Base-by-base conservation (phyloP, 2,888 invertebrate species). In the Pollenia amentaria region DNA sequence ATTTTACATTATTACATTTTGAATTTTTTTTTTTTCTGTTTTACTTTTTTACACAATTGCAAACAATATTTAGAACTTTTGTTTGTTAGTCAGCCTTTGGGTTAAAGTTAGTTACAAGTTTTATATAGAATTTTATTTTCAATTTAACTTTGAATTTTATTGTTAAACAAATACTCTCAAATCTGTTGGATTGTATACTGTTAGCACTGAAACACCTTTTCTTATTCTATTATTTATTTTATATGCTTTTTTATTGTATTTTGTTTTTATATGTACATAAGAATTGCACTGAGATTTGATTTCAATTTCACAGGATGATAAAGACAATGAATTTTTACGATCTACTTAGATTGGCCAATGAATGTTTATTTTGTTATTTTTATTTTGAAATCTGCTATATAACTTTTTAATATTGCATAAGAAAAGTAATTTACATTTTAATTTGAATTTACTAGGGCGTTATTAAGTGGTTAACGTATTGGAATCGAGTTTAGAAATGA, bases 111-210 rank as follows among this genome's bases (percentile, higher is more conserved):
- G 72, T 77, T 65, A 72, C 67, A 87, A 87, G 77, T 83, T 87
- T 87, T 81, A 67, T 60, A 81, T 81, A 67, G 76, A 84, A 84
- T 84, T 87, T 87, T 84, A 81, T 87, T 87, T 87, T 77, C 87
- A 87, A 84, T 87, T 87, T 87, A 87, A 87, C 87, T 87, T 87
- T 87, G 84, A 73, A 80, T 87, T 84, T 80, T 73, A 67, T 85
- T 80, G 76, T 21, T 57, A 84, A 84, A 67, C 78, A 79, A 84
- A 73, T 44, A 84, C 55, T 38, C 12, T 69, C 7, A 9, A 55
- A 38, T 57, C 12, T 4, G 14, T 72, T 69, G 51, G 70, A 16
- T 62, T 69, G 40, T 3, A n/a, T 79, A 65, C 64, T 78, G 75
- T 83, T 64, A 69, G 62, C 78, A 82, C 16, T 75, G 62, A 62